Evolutionary conservation across 2,888 invertebrate genomes (phyloP), one percentile per base, ranked within the genome.

Genomic region (Chymomyza caudatula): DNA sequence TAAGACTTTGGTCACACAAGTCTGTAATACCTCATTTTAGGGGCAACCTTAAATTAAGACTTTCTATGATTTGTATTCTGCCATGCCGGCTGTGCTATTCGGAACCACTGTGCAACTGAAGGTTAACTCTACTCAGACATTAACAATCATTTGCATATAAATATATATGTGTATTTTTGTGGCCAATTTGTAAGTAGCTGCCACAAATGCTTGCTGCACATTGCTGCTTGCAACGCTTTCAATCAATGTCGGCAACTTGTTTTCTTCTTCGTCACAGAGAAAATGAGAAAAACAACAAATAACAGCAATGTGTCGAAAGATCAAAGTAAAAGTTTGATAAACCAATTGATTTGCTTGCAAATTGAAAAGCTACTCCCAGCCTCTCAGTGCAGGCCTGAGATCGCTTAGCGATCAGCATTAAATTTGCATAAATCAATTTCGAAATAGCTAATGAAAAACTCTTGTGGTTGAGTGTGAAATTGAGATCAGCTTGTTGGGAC

Each of bases 361-460:
- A 15, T 15, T 47, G 17, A 47, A 47, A 47, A 47, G 5, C 19
- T 47, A 19, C n/a, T n/a, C n/a, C 47, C 47, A 47, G 47, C 19
- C 47, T 47, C 47, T n/a, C n/a, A n/a, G n/a, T n/a, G n/a, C n/a
- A n/a, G n/a, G n/a, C n/a, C n/a, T n/a, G n/a, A 19, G n/a, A 47
- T 37, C 29, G 8, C 29, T 37, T 11, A 37, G 29, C 19, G 68
- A 22, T 52, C 59, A 25, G 56, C 69, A 53, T 56, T 61, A 49
- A 74, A 85, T 82, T 79, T 79, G 85, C 79, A 79, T 79, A 85
- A 71, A 79, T 79, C 82, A 82, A 79, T 74, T 78, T 76, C 11
- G 11, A 37, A 37, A 37, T 37, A 37, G 29, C 11, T 37, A 37
- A 37, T 37, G 61, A 57, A 53, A 59, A 66, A 53, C 61, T 57